These are phyloP conservation scores for Galerucella pusilla DNA, from an alignment of 2,888 invertebrate species.

Conservation along the genomic window DNA sequence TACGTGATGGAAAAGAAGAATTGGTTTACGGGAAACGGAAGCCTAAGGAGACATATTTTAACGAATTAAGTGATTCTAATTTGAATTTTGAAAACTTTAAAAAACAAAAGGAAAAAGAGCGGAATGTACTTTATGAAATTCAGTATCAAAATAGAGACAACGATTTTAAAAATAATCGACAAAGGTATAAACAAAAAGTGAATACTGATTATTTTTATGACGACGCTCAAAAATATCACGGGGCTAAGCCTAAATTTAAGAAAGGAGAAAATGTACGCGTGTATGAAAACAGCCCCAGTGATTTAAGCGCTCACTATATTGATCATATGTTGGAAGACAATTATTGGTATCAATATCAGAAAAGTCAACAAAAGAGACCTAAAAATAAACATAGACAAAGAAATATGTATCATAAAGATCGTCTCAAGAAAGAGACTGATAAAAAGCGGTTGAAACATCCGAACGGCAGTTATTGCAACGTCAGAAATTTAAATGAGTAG, in stretches of 20 bases:
- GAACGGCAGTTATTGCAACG: background rate
- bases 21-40: slow-evolving; percentile 14
- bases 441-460: background rate
- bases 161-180: background rate
- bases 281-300: background rate
- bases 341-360: slow-evolving; percentile 12
- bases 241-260: background rate
- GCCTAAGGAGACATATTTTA: background rate
- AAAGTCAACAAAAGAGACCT: background rate
- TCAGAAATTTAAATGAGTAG: background rate
- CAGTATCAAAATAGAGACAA: background rate
- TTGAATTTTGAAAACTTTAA: background rate
- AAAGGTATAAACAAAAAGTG: background rate
- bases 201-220: background rate
- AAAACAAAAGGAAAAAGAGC: slow-evolving; percentile 7
- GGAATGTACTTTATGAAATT: background rate
- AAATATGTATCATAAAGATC: background rate
- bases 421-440: background rate
- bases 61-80: background rate
- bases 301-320: slow-evolving; percentile 5
- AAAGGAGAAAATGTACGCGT: background rate
- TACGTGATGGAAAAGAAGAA: background rate
- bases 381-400: background rate
- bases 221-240: background rate
- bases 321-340: slow-evolving; percentile 6